Conservation (phyloP, 2,888 invertebrate species). For the Hirtodrosophila cameraria region DNA sequence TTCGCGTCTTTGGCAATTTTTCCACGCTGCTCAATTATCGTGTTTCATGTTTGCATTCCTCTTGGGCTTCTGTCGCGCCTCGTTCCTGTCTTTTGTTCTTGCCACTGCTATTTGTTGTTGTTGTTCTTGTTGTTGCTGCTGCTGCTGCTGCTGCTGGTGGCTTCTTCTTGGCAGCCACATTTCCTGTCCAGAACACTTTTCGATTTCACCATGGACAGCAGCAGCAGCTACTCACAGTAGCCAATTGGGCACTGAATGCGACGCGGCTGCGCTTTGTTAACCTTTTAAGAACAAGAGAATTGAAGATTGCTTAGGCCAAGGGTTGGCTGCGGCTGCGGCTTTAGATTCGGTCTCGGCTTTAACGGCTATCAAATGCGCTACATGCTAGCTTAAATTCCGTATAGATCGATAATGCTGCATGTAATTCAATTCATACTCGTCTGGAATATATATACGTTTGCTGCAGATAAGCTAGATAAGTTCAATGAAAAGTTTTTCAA, state of each 20-base stretch:
- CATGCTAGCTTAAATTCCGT: background rate
- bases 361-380: constrained; percentile 20
- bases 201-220: constrained; percentile 53
- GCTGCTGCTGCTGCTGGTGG: constrained; percentile 15
- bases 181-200: constrained; percentile 78
- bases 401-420: no score
- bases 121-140: constrained; percentile 8
- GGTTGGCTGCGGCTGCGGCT: constrained; percentile 4
- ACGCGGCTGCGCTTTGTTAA: constrained; percentile 54
- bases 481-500: no score
- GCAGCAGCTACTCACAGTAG: constrained; percentile 56
- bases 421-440: no score
- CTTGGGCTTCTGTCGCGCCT: constrained; percentile 58
- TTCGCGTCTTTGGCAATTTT: constrained; percentile 79
- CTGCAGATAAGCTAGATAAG: no score
- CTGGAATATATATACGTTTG: no score
- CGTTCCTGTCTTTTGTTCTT: constrained; percentile 24
- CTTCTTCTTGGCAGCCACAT: constrained; percentile 49
- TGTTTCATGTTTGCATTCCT: constrained; percentile 76
- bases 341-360: constrained; percentile 11
- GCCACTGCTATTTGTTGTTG: constrained; percentile 2
- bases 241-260: constrained; percentile 40
- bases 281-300: constrained; percentile 36
- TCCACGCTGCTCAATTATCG: constrained; percentile 80
- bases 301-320: constrained; percentile 40